Conservation (phyloP, 2,888 invertebrate species). For the Agriopis marginaria region DNA sequence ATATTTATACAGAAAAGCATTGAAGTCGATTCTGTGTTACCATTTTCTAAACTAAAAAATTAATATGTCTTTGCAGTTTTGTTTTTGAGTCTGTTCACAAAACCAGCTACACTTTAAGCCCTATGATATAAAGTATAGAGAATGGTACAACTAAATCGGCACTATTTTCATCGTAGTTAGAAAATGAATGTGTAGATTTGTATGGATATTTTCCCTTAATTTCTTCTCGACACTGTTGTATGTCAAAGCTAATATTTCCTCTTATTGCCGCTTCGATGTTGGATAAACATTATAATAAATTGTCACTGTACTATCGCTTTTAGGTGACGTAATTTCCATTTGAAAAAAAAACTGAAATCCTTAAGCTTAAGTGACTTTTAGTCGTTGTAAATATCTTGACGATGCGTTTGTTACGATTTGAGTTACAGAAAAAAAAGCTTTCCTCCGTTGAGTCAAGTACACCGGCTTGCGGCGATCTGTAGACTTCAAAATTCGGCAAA, state of each 20-base stretch:
- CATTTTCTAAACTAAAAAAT: not conserved
- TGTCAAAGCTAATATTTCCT: slow-evolving; percentile 68
- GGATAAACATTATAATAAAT: slow-evolving; percentile 62
- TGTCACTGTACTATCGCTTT: slow-evolving; percentile 77
- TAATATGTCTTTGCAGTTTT: not conserved
- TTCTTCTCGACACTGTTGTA: slow-evolving; percentile 60
- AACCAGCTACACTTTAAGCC: no score
- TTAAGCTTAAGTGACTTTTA: slow-evolving; percentile 71
- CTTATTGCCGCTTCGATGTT: slow-evolving; percentile 77
- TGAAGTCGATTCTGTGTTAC: not conserved
- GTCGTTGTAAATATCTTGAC: slow-evolving; percentile 76
- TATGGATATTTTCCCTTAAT: slow-evolving; percentile 63
- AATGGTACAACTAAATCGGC: slow-evolving; percentile 4
- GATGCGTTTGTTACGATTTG: slow-evolving; percentile 58
- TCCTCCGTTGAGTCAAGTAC: slow-evolving; percentile 60
- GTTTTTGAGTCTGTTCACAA: not conserved
- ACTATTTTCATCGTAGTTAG: slow-evolving; percentile 71
- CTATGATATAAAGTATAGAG: not conserved
- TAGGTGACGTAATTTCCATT: slow-evolving; percentile 68
- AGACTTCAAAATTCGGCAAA: slow-evolving; percentile 70
- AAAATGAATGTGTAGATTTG: slow-evolving; percentile 77
- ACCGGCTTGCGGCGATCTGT: slow-evolving; percentile 70
- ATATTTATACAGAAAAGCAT: slow-evolving; percentile 47
- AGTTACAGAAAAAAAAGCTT: slow-evolving; percentile 57
- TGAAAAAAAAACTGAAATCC: slow-evolving; percentile 59